A percentile compares a stretch with the other conserved stretches of the same genome.
Evolutionary conservation across 2,797 vertebrate species (phyloP).

Genomic region (Strix occidentalis): DNA sequence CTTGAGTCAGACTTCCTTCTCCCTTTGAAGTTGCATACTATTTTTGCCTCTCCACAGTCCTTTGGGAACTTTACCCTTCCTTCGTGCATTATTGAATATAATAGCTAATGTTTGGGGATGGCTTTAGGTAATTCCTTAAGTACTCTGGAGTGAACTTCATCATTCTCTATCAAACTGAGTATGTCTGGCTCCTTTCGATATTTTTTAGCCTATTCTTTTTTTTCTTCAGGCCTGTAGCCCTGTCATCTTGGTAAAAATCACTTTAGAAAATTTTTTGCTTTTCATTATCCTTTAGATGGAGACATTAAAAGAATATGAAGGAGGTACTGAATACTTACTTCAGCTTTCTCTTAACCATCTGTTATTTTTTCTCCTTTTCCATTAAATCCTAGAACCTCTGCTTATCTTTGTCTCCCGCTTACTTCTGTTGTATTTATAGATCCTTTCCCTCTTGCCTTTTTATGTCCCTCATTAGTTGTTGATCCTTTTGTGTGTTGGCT

Average conservation of each 20-base stretch:
- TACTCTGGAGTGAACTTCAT: neutral
- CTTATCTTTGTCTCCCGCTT: neutral
- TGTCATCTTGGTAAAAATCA: neutral
- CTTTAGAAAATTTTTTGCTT: neutral
- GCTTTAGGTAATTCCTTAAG: constrained; percentile 40
- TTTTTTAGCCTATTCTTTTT: neutral
- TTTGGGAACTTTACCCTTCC: neutral
- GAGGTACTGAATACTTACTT: neutral
- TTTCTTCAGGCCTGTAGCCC: neutral
- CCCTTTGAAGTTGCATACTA: neutral
- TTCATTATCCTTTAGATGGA: neutral
- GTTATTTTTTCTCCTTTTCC: constrained; percentile 20
- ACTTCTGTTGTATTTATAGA: neutral
- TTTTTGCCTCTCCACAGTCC: neutral
- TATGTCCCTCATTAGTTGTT: constrained; percentile 29
- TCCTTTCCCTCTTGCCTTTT: neutral
- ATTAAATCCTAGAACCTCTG: neutral
- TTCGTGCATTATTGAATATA: constrained; percentile 9
- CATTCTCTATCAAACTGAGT: neutral
- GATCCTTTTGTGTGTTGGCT: constrained; percentile 26
- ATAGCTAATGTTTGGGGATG: constrained; percentile 36
- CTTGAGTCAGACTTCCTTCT: neutral
- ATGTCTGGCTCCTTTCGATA: neutral
- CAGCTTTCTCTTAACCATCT: constrained; percentile 1
- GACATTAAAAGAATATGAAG: neutral